Base-by-base conservation (phyloP, 1,140 invertebrate species). In the Cotesia typhae region DNA sequence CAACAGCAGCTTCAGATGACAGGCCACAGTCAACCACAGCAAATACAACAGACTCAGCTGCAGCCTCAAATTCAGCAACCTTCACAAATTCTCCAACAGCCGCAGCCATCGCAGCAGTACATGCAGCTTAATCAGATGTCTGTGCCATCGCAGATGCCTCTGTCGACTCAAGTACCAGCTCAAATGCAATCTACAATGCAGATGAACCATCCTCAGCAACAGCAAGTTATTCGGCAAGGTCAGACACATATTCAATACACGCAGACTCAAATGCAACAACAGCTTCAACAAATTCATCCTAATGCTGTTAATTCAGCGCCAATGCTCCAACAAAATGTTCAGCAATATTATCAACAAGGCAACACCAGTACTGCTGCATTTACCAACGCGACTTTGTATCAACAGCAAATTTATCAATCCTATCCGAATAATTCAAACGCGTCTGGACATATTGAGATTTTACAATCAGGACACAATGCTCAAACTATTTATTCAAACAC, bases 71-170 rank as follows among this genome's bases (percentile, higher is more conserved):
- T 75, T 57, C 79, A 80, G 60, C 76, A 76, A 1, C 76, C 77
- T 6, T 68, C 77, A 1, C 79, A 79, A 17, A 52, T 73, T 66
- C 66, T 75, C 9, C 75, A 37, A 37, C 60, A 86, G 71, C 80
- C 0, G 87, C 63, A 76, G 79, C 61, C 53, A 9, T 67, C 60
- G 7, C 72, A 77, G 38, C 74, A 77, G 51, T 77, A 76, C 52
- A 68, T 78, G 57, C 81, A 80, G 6, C 69, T 77, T 7, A 80
- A 78, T 85, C 75, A 78, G 71, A 84, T 88, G 71, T 83, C 81
- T 7, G 86, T 87, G 66, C 85, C 86, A 20, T 83, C 87, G 70
- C 87, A 86, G 70, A 82, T 84, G 75, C 74, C 85, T 47, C 83
- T 86, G 75, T 80, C 84, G 67, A 82, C 85, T 38, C 77, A 87